phyloP scores from a whole-genome alignment of 1,140 invertebrate species.

The Hylaeus volcanicus region DNA sequence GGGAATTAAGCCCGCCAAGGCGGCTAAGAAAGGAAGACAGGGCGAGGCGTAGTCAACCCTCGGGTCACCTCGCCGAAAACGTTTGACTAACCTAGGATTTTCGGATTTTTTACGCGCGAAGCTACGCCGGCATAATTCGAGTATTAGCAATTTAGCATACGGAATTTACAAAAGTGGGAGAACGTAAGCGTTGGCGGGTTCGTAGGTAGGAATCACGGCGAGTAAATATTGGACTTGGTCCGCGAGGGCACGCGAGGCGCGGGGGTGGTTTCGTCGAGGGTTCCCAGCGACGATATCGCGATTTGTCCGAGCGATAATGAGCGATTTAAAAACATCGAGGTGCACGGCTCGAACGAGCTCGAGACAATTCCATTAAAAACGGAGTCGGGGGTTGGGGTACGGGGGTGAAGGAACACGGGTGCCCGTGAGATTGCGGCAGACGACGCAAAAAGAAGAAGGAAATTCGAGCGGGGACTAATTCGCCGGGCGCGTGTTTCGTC shows the following conservation, averaged over 20 bases:
- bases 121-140: too few species aligned
- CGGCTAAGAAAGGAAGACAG: constrained; percentile 48
- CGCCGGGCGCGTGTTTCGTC: constrained; percentile 42
- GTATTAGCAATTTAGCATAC: too few species aligned
- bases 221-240: constrained; percentile 4
- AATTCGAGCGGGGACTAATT: constrained; percentile 52
- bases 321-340: constrained; percentile 51
- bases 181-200: not conserved
- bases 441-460: constrained; percentile 39
- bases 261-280: not conserved
- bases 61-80: not conserved
- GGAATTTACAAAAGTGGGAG: too few species aligned
- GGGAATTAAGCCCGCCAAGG: constrained; percentile 64
- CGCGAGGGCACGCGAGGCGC: not conserved
- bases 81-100: not conserved
- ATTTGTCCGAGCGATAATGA: constrained; percentile 31
- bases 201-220: not conserved
- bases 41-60: not conserved
- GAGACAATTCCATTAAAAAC: constrained; percentile 38
- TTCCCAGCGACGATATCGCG: not conserved
- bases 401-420: not conserved
- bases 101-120: too few species aligned
- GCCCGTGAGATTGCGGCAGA: constrained; percentile 35
- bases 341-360: not conserved
- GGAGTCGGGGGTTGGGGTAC: not conserved